Evolutionary conservation across 2,888 invertebrate genomes (phyloP), one percentile per base, ranked within the genome.

Genomic region (Stenodera caucasica): DNA sequence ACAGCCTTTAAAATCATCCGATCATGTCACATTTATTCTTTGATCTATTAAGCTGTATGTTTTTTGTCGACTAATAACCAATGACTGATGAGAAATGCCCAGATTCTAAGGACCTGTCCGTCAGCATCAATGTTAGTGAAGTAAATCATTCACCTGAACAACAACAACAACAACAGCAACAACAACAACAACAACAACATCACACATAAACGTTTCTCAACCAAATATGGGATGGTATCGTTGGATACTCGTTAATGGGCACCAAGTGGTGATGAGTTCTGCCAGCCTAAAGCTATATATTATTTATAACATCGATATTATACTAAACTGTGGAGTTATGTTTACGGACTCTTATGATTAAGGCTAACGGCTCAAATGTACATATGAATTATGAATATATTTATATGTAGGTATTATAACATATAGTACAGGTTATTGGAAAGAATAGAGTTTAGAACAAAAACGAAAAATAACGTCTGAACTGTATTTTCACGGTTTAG

Each of bases 11-110:
- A 45, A 45, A 45, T 45, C 23, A 23, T 18, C 45, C 11, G 9
- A 18, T 40, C 40, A 8, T 40, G 40, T 40, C 40, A 18, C 15
- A 5, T 37, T 57, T 55, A 61, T 57, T 54, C 55, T 61, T 54
- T 57, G 49, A 45, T 69, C 72, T 71, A 72, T 73, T 73, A 72
- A 72, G 69, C 62, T 61, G 67, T 67, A 64, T 67, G 64, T 66
- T 61, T 64, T 69, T 65, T 45, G 45, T 45, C 45, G 21, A 67
- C 69, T 71, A 71, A 73, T 70, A 67, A 67, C 60, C 65, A 62
- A 65, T 66, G 71, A 70, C 71, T 73, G 71, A 73, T 71, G 70
- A 69, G 69, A 66, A 63, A 63, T 64, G 70, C 61, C 65, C 45
- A 54, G 60, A 45, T 63, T 51, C 60, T 56, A 35, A 37, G 54